phyloP scores from a whole-genome alignment of 2,888 invertebrate species.

The Mythimna ferrago region DNA sequence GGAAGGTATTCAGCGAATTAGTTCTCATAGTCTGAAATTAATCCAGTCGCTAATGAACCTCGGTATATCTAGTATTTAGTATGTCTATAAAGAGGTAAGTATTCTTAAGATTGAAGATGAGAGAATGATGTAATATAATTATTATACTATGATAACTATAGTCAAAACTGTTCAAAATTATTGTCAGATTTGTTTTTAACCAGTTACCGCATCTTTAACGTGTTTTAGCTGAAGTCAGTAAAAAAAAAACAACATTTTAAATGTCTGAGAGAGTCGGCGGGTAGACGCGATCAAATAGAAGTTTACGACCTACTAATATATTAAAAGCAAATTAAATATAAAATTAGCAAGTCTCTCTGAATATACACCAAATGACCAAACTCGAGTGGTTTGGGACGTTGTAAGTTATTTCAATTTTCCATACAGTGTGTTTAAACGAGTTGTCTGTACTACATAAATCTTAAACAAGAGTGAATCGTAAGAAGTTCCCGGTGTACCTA shows the following conservation, averaged over 20 bases:
- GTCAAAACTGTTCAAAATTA: too few species aligned
- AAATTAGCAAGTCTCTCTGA: neutral
- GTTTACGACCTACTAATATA: neutral
- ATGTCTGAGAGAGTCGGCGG: neutral
- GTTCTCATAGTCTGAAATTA: neutral
- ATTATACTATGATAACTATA: too few species aligned
- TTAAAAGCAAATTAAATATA: neutral
- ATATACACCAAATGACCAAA: too few species aligned
- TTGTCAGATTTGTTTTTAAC: too few species aligned
- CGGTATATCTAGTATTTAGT: too few species aligned
- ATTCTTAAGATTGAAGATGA: too few species aligned
- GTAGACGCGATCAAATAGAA: neutral
- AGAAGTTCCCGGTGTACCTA: conserved; percentile 52
- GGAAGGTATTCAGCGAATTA: neutral
- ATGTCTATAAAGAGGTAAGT: too few species aligned
- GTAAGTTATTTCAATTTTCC: conserved; percentile 51
- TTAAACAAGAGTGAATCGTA: conserved; percentile 53
- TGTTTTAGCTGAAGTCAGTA: neutral
- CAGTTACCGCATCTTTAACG: too few species aligned
- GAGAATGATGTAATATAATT: too few species aligned
- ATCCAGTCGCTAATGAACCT: neutral
- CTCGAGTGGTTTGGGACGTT: neutral
- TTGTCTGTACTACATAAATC: conserved; percentile 61
- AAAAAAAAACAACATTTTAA: neutral
- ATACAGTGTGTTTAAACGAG: conserved; percentile 35